phyloP scores from a whole-genome alignment of 2,888 invertebrate genomes.

The Aricia artaxerxes region DNA sequence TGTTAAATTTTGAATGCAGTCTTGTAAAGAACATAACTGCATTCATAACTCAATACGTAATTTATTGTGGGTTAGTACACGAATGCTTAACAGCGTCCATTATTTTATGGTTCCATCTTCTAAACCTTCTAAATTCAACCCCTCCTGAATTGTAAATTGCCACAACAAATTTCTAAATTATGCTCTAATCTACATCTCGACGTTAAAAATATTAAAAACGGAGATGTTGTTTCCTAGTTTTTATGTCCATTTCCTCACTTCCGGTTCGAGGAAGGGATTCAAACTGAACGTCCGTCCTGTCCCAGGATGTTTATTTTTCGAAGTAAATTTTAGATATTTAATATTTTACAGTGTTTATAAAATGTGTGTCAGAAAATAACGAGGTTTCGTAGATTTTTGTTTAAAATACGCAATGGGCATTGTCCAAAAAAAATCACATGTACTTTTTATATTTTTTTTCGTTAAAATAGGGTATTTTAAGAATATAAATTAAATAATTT shows the following conservation, averaged over 20 bases:
- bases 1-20: too few relatives aligned
- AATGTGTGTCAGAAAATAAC: neutral
- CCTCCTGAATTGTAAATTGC: neutral
- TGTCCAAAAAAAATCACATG: too few relatives aligned
- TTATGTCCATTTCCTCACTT: constrained; percentile 14
- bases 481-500: too few relatives aligned
- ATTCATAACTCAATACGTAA: too few relatives aligned
- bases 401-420: neutral
- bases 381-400: neutral
- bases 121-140: too few relatives aligned
- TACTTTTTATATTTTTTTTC: too few relatives aligned
- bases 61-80: too few relatives aligned
- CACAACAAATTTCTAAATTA: neutral
- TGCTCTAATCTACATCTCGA: neutral
- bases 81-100: too few relatives aligned
- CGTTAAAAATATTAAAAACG: neutral
- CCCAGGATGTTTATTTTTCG: neutral
- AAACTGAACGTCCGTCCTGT: neutral
- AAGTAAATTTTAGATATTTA: neutral
- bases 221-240: neutral
- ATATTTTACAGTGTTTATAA: neutral
- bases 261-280: constrained; percentile 12
- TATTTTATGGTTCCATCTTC: too few relatives aligned
- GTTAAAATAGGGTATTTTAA: too few relatives aligned
- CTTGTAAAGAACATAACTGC: too few relatives aligned